A percentile compares a stretch with the other conserved stretches of the same genome.
Conservation (phyloP, 2,888 invertebrate genomes). For the Drosophila trichaetosa region DNA sequence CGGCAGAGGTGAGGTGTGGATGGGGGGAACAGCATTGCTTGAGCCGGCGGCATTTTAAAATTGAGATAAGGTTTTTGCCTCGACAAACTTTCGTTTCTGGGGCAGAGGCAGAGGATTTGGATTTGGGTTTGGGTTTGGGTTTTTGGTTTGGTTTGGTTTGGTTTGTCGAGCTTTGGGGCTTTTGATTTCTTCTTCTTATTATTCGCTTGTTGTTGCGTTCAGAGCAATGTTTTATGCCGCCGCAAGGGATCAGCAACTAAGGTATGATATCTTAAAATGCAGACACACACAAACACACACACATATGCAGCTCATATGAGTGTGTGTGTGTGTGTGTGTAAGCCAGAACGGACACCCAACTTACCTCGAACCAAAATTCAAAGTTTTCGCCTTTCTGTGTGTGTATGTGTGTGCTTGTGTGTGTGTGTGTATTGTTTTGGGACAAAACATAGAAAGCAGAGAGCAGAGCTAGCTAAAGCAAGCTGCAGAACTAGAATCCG, state of each 20-base stretch:
- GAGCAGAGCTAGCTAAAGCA: constrained; percentile 13
- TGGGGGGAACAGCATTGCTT: constrained; percentile 12
- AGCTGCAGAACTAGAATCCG: constrained; percentile 6
- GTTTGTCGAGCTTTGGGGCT: constrained; percentile 27
- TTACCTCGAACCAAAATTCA: constrained; percentile 44
- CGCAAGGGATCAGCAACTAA: constrained; percentile 67
- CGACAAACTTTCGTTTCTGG: constrained; percentile 81
- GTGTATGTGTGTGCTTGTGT: constrained; percentile 1
- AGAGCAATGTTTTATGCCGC: constrained; percentile 70
- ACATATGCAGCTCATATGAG: constrained; percentile 6
- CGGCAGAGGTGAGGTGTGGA: not conserved
- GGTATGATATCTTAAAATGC: constrained; percentile 82
- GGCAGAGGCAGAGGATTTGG: constrained; percentile 36
- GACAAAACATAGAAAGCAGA: constrained; percentile 51
- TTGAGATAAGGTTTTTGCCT: constrained; percentile 85
- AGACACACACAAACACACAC: constrained; percentile 46
- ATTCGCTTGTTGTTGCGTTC: constrained; percentile 42
- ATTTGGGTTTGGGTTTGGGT: constrained; percentile 28
- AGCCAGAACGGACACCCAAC: constrained; percentile 73
- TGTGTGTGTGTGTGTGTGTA: constrained; percentile 38
- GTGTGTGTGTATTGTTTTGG: constrained; percentile 57
- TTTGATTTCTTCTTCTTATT: constrained; percentile 41
- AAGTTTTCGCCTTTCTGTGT: constrained; percentile 38
- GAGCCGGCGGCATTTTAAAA: constrained; percentile 74
- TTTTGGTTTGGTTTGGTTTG: constrained; percentile 17